A percentile compares a stretch with the other conserved stretches of the same genome.
Evolutionary conservation across 1,140 invertebrate species (phyloP).

Genomic region (Protaetia brevitarsis): DNA sequence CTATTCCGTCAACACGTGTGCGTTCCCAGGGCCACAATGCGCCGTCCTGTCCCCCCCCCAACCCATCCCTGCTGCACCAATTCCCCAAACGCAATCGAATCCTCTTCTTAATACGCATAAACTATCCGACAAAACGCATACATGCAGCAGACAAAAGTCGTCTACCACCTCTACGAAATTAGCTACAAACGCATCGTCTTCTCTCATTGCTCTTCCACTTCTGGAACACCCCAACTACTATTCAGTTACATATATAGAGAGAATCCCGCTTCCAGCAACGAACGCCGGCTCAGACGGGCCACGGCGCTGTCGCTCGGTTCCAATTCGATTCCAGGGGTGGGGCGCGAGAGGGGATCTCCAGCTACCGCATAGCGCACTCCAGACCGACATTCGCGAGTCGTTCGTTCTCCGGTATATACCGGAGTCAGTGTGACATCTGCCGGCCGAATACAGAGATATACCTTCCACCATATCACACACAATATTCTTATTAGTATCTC

Average conservation of each 20-base stretch:
- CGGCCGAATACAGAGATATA: slow-evolving; percentile 11
- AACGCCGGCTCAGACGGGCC: background rate
- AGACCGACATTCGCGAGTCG: slow-evolving; percentile 43
- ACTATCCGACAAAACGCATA: too few relatives aligned
- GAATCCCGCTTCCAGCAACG: background rate
- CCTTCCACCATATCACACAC: slow-evolving; percentile 13
- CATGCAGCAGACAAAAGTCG: too few relatives aligned
- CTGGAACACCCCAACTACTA: slow-evolving; percentile 12
- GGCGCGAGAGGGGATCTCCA: slow-evolving; percentile 23
- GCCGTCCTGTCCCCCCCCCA: too few relatives aligned
- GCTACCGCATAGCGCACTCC: slow-evolving; percentile 43
- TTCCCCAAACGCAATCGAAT: too few relatives aligned
- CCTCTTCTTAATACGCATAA: too few relatives aligned
- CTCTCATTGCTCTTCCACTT: background rate
- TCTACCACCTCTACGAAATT: slow-evolving; percentile 4
- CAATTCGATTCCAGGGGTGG: background rate
- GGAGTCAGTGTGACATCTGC: slow-evolving; percentile 32
- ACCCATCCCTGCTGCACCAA: too few relatives aligned
- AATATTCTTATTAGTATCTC: background rate
- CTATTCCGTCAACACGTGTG: too few relatives aligned
- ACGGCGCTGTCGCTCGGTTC: background rate
- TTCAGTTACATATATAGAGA: too few relatives aligned
- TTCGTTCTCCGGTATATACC: slow-evolving; percentile 39
- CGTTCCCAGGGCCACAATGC: too few relatives aligned
- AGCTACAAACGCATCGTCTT: background rate